These are phyloP conservation scores for Esperia sulphurella DNA, from an alignment of 2,888 invertebrate species.

Conservation along the genomic window DNA sequence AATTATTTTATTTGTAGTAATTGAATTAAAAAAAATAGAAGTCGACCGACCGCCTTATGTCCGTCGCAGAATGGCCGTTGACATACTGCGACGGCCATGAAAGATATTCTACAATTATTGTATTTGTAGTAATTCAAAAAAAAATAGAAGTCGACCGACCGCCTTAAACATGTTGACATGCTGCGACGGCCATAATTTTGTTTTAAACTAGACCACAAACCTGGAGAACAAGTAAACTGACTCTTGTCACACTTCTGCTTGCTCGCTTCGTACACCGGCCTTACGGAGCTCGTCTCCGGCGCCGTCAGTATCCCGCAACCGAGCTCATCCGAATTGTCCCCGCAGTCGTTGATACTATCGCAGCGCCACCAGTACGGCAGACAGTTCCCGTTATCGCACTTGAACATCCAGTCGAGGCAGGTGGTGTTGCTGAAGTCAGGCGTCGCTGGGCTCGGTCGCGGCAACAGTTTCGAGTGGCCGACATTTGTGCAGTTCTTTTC, in stretches of 20 bases:
- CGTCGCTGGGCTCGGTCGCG: conserved; percentile 41
- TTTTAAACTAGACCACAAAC: too few relatives aligned
- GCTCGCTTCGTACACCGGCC: conserved; percentile 33
- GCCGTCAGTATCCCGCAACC: conserved; percentile 67
- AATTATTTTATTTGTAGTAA: too few relatives aligned
- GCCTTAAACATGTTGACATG: too few relatives aligned
- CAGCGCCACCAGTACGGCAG: conserved; percentile 91
- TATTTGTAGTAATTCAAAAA: too few relatives aligned
- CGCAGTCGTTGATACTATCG: conserved; percentile 87
- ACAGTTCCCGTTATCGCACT: conserved; percentile 84
- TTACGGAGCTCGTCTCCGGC: conserved; percentile 34
- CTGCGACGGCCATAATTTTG: too few relatives aligned
- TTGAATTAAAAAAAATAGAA: too few relatives aligned
- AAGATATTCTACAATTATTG: too few relatives aligned
- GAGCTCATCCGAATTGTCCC: conserved; percentile 86
- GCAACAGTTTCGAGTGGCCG: conserved; percentile 44
- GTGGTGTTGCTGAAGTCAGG: conserved; percentile 52
- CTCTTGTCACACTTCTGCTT: conserved; percentile 53
- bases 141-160: too few relatives aligned
- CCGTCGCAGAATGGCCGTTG: too few relatives aligned
- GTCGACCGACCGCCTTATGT: too few relatives aligned
- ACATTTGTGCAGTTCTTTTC: conserved; percentile 82
- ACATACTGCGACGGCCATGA: too few relatives aligned
- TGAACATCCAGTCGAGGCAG: conserved; percentile 89
- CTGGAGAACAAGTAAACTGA: conserved; percentile 67